Conservation (phyloP, 2,113 vertebrate species). For the Dinomys branickii region DNA sequence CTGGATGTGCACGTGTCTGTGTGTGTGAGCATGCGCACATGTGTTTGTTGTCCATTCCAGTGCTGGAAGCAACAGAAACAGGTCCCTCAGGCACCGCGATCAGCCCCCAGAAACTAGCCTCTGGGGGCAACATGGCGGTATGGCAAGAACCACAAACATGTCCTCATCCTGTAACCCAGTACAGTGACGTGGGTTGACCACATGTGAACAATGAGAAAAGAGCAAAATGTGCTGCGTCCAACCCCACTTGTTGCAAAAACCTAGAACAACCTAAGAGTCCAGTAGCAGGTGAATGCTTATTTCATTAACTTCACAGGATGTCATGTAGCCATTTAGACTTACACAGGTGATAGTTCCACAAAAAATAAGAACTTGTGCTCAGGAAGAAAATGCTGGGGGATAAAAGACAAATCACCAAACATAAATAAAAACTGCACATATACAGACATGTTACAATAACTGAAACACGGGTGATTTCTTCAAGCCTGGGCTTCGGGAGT, state of each 20-base stretch:
- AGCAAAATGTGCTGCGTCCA: neutral
- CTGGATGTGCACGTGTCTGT: neutral
- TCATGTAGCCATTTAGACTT: neutral
- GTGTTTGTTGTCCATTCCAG: neutral
- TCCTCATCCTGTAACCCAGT: neutral
- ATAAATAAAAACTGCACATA: neutral
- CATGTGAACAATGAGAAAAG: neutral
- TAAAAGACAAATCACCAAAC: neutral
- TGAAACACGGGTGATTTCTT: neutral
- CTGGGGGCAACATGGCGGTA: too few relatives aligned
- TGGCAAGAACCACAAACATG: neutral
- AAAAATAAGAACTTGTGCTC: neutral
- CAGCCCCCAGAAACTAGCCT: neutral
- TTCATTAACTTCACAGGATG: neutral
- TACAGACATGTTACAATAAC: neutral
- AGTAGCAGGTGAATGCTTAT: neutral
- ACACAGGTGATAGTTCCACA: neutral
- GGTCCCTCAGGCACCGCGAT: neutral
- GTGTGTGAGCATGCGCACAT: rapidly evolving
- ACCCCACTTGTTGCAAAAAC: neutral
- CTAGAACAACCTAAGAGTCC: neutral
- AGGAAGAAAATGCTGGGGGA: neutral
- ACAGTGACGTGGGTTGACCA: neutral
- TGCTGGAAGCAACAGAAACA: neutral
- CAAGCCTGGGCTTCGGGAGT: neutral